Conservation (phyloP, 2,888 invertebrate genomes). For the Eilema sororculum region DNA sequence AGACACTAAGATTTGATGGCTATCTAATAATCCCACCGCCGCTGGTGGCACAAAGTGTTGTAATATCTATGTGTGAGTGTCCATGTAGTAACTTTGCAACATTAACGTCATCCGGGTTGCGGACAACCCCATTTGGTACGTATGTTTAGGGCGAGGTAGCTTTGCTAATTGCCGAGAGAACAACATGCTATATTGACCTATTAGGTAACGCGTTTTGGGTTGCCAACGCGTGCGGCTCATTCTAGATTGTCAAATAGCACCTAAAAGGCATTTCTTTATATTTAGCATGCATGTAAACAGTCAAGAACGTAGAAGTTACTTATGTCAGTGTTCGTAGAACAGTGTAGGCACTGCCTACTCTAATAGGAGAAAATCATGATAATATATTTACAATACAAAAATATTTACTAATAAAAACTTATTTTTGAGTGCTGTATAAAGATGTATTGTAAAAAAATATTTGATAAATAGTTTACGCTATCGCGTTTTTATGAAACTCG, state of each 20-base stretch:
- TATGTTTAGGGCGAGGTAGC: background rate
- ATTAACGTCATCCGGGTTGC: conserved; percentile 4
- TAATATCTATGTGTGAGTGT: conserved; percentile 19
- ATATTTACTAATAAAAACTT: background rate
- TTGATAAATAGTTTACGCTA: background rate
- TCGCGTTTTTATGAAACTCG: background rate
- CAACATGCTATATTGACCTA: conserved; percentile 1
- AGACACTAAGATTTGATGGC: background rate
- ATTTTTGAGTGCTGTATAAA: background rate
- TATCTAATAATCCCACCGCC: background rate
- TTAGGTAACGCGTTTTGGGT: background rate
- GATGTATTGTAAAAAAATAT: too few species aligned
- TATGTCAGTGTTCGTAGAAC: background rate
- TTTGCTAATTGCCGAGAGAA: background rate
- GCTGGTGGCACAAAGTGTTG: background rate
- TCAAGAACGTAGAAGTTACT: background rate
- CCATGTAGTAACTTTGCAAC: conserved; percentile 4
- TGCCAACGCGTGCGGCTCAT: too few species aligned
- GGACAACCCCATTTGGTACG: background rate
- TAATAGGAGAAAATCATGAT: background rate
- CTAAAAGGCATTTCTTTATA: background rate
- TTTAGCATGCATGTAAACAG: too few species aligned
- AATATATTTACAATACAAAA: background rate
- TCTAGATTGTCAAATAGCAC: background rate
- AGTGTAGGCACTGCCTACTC: background rate